Evolutionary conservation across 2,888 invertebrate genomes (phyloP), one percentile per base, ranked within the genome.

Genomic region (Cheilosia scutellata): DNA sequence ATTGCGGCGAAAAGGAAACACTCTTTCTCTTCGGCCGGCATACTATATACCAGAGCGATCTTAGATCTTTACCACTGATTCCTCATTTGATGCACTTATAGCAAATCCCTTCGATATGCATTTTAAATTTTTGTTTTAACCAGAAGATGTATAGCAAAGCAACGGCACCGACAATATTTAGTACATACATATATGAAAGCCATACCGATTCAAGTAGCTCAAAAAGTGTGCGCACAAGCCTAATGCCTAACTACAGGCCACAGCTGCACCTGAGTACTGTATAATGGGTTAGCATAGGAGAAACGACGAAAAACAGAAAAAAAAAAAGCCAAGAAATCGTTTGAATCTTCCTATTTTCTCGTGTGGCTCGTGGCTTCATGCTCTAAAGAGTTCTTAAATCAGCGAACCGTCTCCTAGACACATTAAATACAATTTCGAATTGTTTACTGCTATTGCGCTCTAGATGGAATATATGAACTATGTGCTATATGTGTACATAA

Each of bases 301-400:
- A 55, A 47, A 55, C 25, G 20, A 62, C 13, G 40, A 57, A 20
- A 57, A 71, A 62, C 47, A 33, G 7, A 9, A 42, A 63, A 47
- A 71, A 31, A 49, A 42, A 40, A 49, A 42, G 20, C 37, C 37
- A 51, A 62, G 16, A 74, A 68, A 42, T 68, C 60, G 47, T 55
- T 77, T 70, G 60, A 77, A 77, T 82, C 76, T 76, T 77, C 65
- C 58, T 72, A 77, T 72, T 66, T 77, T 77, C 58, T 82, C 66
- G 82, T 82, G 63, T 91, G 91, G 91, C 91, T 91, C 91, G 91
- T 91, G 91, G 91, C 91, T 91, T 91, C 91, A 91, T 90, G 91
- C 90, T 91, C 91, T 90, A 88, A 88, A 88, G 87, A 53, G 70
- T 88, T 78, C 84, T 87, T 74, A 77, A 84, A 62, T 86, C 87